Conservation (phyloP, 2,797 vertebrate genomes). For the Lates japonicus region DNA sequence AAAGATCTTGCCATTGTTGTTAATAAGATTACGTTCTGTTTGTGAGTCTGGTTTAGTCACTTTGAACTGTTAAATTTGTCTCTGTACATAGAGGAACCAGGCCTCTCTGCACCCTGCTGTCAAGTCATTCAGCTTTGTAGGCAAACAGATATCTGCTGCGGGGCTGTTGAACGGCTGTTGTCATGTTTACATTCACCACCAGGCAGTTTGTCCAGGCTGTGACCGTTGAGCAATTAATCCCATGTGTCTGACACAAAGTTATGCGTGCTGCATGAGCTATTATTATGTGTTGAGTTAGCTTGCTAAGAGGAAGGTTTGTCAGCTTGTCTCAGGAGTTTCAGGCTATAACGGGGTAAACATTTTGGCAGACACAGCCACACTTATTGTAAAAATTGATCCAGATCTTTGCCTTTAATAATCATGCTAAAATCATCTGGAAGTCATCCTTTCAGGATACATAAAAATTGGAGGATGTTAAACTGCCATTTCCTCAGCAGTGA, state of each 20-base stretch:
- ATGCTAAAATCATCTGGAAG: neutral
- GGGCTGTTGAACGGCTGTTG: constrained; percentile 71
- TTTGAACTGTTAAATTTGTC: neutral
- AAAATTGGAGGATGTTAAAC: neutral
- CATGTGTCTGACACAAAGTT: constrained; percentile 33
- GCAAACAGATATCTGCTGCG: constrained; percentile 71
- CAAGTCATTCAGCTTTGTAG: constrained; percentile 49
- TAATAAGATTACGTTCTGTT: neutral
- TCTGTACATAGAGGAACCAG: neutral
- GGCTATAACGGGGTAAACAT: neutral
- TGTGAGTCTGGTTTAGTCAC: neutral
- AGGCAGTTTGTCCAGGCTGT: constrained; percentile 70
- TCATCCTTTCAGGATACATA: neutral
- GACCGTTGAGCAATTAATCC: constrained; percentile 75
- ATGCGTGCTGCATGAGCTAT: neutral
- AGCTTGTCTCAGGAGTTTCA: neutral
- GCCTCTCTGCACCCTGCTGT: constrained; percentile 18
- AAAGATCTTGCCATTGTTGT: too few relatives aligned
- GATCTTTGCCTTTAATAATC: neutral
- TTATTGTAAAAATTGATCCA: neutral
- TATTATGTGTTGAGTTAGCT: neutral
- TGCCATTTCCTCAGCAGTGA: constrained; percentile 14
- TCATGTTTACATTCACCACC: constrained; percentile 76
- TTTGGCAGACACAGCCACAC: neutral
- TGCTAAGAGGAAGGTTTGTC: neutral